A percentile compares a stretch with the other conserved stretches of the same genome.
Evolutionary conservation across 2,113 vertebrate species (phyloP).

Genomic region (Plectropomus leopardus): DNA sequence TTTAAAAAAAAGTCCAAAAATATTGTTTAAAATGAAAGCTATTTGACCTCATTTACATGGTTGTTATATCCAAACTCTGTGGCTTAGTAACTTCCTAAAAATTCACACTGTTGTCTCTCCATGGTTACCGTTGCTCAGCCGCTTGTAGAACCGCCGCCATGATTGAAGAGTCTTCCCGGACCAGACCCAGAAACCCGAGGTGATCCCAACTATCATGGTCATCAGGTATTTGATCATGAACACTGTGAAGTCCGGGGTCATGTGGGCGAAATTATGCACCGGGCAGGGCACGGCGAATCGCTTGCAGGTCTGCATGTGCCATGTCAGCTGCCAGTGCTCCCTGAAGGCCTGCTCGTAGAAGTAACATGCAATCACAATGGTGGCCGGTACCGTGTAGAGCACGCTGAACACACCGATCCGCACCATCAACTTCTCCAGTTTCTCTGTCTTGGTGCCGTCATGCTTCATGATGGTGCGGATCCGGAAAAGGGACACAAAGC

Average conservation of each 20-base stretch:
- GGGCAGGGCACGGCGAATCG: conserved; percentile 94
- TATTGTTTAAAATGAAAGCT: conserved; percentile 69
- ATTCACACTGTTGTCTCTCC: conserved; percentile 97
- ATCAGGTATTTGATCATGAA: conserved; percentile 99
- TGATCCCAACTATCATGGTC: conserved; percentile 99
- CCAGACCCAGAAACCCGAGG: conserved; percentile 99
- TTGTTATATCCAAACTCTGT: conserved; percentile 32
- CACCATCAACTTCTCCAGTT: conserved; percentile 98
- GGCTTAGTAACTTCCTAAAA: not conserved
- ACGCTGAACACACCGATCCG: conserved; percentile 97
- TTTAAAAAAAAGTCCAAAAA: conserved; percentile 44
- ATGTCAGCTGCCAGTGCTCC: conserved; percentile 96
- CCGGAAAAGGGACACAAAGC: conserved; percentile 97
- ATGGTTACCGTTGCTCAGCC: conserved; percentile 93
- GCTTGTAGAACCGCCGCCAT: conserved; percentile 96
- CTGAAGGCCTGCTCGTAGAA: conserved; percentile 99
- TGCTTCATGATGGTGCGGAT: conserved; percentile 99
- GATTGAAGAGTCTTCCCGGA: conserved; percentile 98
- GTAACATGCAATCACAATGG: conserved; percentile 96
- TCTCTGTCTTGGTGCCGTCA: conserved; percentile 97
- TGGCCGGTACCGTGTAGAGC: conserved; percentile 97
- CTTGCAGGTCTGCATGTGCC: conserved; percentile 97
- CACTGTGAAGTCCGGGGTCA: conserved; percentile 97
- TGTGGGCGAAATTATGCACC: conserved; percentile 90
- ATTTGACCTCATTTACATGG: conserved; percentile 66